phyloP scores from a whole-genome alignment of 2,797 vertebrate genomes.

The Brachyrhaphis roseni region DNA sequence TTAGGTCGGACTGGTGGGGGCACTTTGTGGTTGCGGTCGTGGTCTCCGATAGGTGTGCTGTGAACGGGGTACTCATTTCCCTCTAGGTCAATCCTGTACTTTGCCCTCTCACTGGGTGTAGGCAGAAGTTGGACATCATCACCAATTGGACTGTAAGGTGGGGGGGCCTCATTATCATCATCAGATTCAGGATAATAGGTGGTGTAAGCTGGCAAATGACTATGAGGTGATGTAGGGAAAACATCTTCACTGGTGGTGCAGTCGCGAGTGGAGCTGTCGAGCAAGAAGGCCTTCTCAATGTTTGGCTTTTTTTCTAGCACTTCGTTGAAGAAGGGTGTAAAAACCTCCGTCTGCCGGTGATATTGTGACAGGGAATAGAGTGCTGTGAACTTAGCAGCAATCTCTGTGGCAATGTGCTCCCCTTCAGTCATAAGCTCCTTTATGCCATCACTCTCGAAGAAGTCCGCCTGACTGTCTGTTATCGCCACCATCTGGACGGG shows the following conservation, averaged over 20 bases:
- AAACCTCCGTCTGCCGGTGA: conserved; percentile 97
- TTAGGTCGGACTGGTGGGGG: conserved; percentile 98
- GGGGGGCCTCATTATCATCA: conserved; percentile 96
- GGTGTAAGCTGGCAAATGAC: conserved; percentile 90
- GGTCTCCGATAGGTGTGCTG: conserved; percentile 94
- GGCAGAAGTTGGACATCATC: conserved; percentile 97
- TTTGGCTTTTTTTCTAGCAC: conserved; percentile 94
- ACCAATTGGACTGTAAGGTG: conserved; percentile 97
- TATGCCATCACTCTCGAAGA: conserved; percentile 97
- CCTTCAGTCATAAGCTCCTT: conserved; percentile 99
- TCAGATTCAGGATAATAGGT: conserved; percentile 93
- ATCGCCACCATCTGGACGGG: conserved; percentile 98
- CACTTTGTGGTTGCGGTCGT: conserved; percentile 99
- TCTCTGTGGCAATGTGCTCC: conserved; percentile 98
- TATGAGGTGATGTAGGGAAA: conserved; percentile 92
- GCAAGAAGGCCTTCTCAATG: conserved; percentile 94
- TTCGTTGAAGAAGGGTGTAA: conserved; percentile 97
- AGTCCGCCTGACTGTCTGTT: conserved; percentile 98
- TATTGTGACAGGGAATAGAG: conserved; percentile 97
- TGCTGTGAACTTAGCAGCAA: conserved; percentile 96
- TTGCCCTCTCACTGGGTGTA: conserved; percentile 92
- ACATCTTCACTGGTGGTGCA: conserved; percentile 89
- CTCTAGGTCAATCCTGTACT: conserved; percentile 93
- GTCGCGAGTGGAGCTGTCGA: conserved; percentile 89
- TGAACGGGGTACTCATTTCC: conserved; percentile 97